Conservation (phyloP, 2,888 invertebrate species). For the Drepanosiphum platanoidis region DNA sequence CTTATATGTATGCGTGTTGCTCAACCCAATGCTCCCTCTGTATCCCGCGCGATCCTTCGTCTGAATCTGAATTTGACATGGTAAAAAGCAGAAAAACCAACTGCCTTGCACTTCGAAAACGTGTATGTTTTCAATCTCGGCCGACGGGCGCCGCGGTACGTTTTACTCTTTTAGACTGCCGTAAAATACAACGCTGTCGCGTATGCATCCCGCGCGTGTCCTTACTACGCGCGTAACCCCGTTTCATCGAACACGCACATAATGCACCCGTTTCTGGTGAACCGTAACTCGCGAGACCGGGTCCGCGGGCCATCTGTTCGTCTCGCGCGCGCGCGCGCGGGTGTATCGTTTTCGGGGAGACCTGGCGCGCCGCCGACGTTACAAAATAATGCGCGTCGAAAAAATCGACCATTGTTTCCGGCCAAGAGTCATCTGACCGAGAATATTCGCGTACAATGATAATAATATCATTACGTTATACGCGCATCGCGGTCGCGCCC, state of each 20-base stretch:
- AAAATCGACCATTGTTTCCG: slow-evolving; percentile 45
- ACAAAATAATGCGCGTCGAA: slow-evolving; percentile 51
- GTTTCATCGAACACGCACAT: neutral
- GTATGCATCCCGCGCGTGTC: too few relatives aligned
- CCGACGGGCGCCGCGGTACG: too few relatives aligned
- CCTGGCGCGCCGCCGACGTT: neutral
- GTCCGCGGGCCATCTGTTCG: slow-evolving; percentile 53
- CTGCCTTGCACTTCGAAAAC: too few relatives aligned
- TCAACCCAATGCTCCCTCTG: too few relatives aligned
- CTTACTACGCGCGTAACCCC: neutral
- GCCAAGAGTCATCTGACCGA: slow-evolving; percentile 42
- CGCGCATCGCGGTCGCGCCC: neutral
- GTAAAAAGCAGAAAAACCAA: too few relatives aligned
- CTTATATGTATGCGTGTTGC: too few relatives aligned
- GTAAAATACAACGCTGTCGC: too few relatives aligned
- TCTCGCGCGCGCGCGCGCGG: neutral
- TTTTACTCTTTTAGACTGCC: too few relatives aligned
- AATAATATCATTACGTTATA: neutral
- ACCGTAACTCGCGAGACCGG: slow-evolving; percentile 46
- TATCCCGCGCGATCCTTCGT: too few relatives aligned
- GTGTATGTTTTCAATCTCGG: too few relatives aligned
- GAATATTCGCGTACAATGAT: too few relatives aligned
- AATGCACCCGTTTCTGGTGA: slow-evolving; percentile 27
- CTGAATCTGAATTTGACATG: too few relatives aligned
- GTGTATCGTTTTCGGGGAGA: slow-evolving; percentile 42